Evolutionary conservation across 1,140 invertebrate species (phyloP), one percentile per base, ranked within the genome.

Genomic region (Sarcophaga bullata): DNA sequence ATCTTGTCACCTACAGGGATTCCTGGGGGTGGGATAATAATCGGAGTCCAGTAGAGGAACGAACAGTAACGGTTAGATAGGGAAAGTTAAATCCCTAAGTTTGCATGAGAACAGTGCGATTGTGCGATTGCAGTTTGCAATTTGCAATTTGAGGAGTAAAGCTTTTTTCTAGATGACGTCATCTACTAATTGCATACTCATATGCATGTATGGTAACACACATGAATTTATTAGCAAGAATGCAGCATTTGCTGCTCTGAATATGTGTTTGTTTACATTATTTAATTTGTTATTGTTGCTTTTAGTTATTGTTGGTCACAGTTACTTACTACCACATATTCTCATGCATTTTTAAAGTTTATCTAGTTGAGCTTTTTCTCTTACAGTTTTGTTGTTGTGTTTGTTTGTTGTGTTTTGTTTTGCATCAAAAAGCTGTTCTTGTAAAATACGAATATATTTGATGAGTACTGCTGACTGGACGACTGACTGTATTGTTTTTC

Each of bases 131-230:
- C 8, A 17, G 48, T 78, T n/a, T 50, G 75, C 48, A 49, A 2
- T 78, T n/a, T 50, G 75, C 48, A 49, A 2, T 25, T 68, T 19
- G 10, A 68, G n/a, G 9, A 68, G 3, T 52, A 52, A 47, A 78
- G 75, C 75, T 78, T 78, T 78, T 78, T 50, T 76, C 47, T 49
- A 76, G 47, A 49, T 78, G 75, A 78, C 75, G 75, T 78, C 75
- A 78, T 50, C 48, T 52, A 50, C 19, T 8, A 4, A 11, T 52
- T 10, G 17, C 50, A 76, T n/a, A 76, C 73, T 17, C 48, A 11
- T 49, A 49, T 17, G 15, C 25, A 49, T 9, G 49, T 8, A 76
- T 68, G 17, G 17, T 68, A n/a, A n/a, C 54, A 58, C 54, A 58
- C 54, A 58, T 58, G 54, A 58, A 58, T 58, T n/a, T 58, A n/a